Evolutionary conservation across 2,113 vertebrate species (phyloP).

Genomic region (Oxyruncus cristatus): DNA sequence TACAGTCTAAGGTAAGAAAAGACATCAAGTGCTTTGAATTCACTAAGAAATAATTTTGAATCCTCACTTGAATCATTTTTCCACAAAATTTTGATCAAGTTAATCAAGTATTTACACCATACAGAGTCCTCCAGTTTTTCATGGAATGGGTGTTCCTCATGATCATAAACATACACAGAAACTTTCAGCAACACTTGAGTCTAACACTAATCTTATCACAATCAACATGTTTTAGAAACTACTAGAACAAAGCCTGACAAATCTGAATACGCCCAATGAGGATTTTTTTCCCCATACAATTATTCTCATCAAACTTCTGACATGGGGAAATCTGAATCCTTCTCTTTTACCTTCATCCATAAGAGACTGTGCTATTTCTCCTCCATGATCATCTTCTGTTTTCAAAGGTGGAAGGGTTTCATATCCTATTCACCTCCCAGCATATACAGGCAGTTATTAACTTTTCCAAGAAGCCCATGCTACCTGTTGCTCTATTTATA

Average conservation of each 20-base stretch:
- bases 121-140: background rate
- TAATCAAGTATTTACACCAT: background rate
- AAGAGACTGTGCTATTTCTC: background rate
- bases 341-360: background rate
- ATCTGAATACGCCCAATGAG: background rate
- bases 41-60: background rate
- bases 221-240: background rate
- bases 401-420: background rate
- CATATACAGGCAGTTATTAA: background rate
- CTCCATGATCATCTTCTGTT: background rate
- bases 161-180: background rate
- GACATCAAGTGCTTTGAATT: background rate
- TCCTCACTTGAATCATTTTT: background rate
- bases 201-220: background rate
- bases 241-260: background rate
- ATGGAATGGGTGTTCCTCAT: background rate
- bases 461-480: background rate
- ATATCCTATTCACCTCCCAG: background rate
- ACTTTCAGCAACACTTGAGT: background rate
- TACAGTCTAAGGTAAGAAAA: slow-evolving; percentile 50
- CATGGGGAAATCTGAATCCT: background rate
- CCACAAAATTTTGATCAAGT: background rate
- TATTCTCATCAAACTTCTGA: background rate
- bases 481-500: background rate
- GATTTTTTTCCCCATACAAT: background rate